phyloP scores from a whole-genome alignment of 2,888 invertebrate species.

The Lacanobia oleracea region DNA sequence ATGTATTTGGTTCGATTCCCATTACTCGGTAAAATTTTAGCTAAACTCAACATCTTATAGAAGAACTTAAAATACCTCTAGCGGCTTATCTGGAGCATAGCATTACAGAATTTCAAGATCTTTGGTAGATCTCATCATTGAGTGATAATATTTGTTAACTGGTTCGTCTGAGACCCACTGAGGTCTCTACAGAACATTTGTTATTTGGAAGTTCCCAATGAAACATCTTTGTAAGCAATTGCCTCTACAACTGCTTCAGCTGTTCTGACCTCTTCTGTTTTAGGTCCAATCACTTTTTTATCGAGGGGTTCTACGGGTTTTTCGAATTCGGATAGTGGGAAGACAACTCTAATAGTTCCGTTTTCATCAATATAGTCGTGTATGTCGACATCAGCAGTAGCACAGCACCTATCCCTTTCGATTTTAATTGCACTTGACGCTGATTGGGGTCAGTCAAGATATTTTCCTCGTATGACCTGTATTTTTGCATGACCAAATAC shows the following conservation, averaged over 20 bases:
- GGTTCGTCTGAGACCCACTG: no score
- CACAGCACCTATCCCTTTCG: slow-evolving; percentile 11
- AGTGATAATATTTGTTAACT: not conserved
- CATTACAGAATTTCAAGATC: not conserved
- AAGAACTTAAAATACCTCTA: no score
- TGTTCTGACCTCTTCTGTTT: not conserved
- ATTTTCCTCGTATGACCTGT: slow-evolving; percentile 19
- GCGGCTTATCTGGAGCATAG: not conserved
- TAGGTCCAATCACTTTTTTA: not conserved
- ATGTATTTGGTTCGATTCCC: no score
- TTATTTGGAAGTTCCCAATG: not conserved
- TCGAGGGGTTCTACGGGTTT: not conserved
- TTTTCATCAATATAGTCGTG: not conserved
- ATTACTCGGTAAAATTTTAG: no score
- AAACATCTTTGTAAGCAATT: no score
- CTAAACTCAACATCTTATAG: no score
- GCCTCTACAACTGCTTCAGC: not conserved
- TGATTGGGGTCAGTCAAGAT: slow-evolving; percentile 28
- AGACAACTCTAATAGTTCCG: not conserved
- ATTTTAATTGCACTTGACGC: slow-evolving; percentile 2
- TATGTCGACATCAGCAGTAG: not conserved
- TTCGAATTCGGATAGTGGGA: not conserved
- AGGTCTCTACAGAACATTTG: not conserved
- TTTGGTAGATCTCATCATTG: not conserved
- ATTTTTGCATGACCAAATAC: slow-evolving; percentile 25